Base-by-base conservation (phyloP, 2,797 vertebrate species). In the Myotis planiceps region DNA sequence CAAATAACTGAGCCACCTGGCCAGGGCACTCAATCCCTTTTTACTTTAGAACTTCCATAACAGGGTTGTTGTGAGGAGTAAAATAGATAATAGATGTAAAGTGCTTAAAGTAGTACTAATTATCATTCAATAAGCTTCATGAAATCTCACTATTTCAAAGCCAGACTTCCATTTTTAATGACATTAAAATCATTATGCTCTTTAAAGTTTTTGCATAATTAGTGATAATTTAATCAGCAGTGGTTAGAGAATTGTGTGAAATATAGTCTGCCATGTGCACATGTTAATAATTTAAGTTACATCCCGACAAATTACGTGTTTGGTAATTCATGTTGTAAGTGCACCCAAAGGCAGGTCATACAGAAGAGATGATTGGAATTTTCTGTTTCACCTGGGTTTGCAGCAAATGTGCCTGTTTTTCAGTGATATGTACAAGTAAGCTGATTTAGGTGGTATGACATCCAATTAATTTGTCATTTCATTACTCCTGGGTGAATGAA, bases 121-220 rank as follows among this genome's bases (percentile, higher is more conserved):
- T 80, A 87, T 84, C 83, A 69, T 34, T 74, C 55, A 94, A 37
- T 39, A 47, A 95, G 19, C n/a, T 42, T 92, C 16, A 47, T 47
- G 45, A 92, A 53, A 80, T 66, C n/a, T 75, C 27, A 34, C 37
- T 27, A 42, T 79, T 85, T 88, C 34, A 89, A 69, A 89, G 14
- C n/a, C 66, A 80, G 80, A 65, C 6, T 85, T 92, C 34, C 16
- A 16, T 13, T 82, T 94, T 92, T 45, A 84, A 39, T 88, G 47
- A 92, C 75, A 94, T 96, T 78, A 71, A 82, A 93, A 37, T 65
- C 29, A 81, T 88, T 51, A 65, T 87, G 14, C 8, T 85, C 76
- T 94, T 88, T 81, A 95, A 89, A 91, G 66, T 80, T 93, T 89
- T 97, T 83, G 21, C 58, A 81, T 82, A 96, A 96, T 86, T 66